phyloP scores from a whole-genome alignment of 2,113 vertebrate genomes.

The Hirundichthys speculiger region DNA sequence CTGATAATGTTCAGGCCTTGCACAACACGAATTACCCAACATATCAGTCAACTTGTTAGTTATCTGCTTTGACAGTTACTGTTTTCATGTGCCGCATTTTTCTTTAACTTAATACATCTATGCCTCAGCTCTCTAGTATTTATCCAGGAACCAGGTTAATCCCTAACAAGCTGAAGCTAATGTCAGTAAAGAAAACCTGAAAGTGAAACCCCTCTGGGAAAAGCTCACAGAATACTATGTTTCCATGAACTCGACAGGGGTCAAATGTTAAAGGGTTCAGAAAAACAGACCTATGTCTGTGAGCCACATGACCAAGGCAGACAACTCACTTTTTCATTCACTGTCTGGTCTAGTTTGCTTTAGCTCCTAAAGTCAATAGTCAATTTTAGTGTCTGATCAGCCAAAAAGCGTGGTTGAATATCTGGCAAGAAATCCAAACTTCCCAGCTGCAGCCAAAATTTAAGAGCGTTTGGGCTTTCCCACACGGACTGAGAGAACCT shows the following conservation, averaged over 20 bases:
- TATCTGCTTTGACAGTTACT: slow-evolving; percentile 11
- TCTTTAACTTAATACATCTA: slow-evolving; percentile 10
- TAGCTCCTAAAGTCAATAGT: slow-evolving; percentile 36
- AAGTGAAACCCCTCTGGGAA: slow-evolving; percentile 23
- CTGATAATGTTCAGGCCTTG: slow-evolving; percentile 28
- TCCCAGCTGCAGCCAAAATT: slow-evolving; percentile 40
- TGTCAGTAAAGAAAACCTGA: slow-evolving; percentile 5
- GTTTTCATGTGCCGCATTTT: slow-evolving; percentile 1
- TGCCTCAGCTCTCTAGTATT: slow-evolving; percentile 8
- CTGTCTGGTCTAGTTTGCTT: slow-evolving; percentile 17
- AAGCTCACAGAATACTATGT: slow-evolving; percentile 9
- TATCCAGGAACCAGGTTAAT: slow-evolving; percentile 22
- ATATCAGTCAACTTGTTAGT: slow-evolving; percentile 26
- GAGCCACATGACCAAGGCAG: slow-evolving; percentile 27
- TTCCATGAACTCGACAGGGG: slow-evolving; percentile 30
- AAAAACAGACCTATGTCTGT: slow-evolving; percentile 43
- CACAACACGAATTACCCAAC: slow-evolving; percentile 41
- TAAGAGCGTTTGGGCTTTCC: slow-evolving; percentile 41
- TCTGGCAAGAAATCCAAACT: slow-evolving; percentile 38
- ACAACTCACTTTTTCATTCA: slow-evolving; percentile 23
- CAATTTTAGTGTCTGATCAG: slow-evolving; percentile 38
- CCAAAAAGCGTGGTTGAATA: slow-evolving; percentile 26
- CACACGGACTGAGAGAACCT: slow-evolving; percentile 27
- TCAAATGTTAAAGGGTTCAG: slow-evolving; percentile 43
- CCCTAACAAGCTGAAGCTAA: slow-evolving; percentile 13